Conservation (phyloP, 2,888 invertebrate species). For the Chironomus tentans region DNA sequence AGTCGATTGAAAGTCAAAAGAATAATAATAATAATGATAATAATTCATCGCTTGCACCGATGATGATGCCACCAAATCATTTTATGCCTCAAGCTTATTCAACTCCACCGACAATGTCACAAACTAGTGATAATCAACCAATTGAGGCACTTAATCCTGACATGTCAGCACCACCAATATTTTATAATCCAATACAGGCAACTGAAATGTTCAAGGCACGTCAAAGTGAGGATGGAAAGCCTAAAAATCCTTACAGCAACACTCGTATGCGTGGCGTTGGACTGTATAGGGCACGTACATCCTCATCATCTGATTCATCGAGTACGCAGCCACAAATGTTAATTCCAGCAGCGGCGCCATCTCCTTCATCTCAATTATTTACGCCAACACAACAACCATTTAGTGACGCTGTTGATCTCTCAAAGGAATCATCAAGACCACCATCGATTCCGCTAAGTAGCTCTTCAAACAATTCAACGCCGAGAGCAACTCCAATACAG, state of each 20-base stretch:
- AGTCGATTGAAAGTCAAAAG: no score
- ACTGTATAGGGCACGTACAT: slow-evolving; percentile 1
- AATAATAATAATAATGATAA: no score
- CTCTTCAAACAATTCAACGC: no score
- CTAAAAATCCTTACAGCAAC: slow-evolving; percentile 21
- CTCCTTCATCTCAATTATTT: not conserved
- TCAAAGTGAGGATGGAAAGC: not conserved
- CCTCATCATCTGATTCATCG: not conserved
- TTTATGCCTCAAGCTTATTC: not conserved
- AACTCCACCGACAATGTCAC: not conserved
- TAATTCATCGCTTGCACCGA: no score
- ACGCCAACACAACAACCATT: not conserved
- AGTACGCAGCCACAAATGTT: not conserved
- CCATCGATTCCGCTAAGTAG: not conserved
- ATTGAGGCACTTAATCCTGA: not conserved
- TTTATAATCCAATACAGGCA: slow-evolving; percentile 19
- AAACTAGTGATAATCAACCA: not conserved
- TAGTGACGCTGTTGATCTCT: not conserved
- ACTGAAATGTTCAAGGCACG: slow-evolving; percentile 1
- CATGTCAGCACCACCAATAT: slow-evolving; percentile 7
- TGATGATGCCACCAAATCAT: not conserved
- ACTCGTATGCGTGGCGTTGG: slow-evolving; percentile 18
- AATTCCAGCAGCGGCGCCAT: not conserved
- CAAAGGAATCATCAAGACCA: not conserved
- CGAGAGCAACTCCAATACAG: no score